Conservation (phyloP, 2,888 invertebrate species). For the Chalcis sispes region DNA sequence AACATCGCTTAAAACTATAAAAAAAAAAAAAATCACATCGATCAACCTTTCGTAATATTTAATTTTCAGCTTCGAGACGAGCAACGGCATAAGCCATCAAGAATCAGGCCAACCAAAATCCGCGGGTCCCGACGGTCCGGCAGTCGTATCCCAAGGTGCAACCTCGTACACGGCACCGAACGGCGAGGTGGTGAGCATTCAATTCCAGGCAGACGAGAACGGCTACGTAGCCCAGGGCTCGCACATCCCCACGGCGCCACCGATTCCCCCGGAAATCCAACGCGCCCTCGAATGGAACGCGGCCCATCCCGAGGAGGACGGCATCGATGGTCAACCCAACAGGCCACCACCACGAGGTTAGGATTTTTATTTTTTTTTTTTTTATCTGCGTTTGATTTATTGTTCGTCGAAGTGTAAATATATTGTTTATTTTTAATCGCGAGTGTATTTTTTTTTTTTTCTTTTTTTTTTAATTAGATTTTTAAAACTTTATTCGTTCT, state of each 20-base stretch:
- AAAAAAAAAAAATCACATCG: neutral
- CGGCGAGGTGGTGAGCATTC: constrained; percentile 74
- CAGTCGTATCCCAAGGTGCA: constrained; percentile 74
- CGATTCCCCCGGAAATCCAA: constrained; percentile 75
- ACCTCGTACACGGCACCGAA: constrained; percentile 76
- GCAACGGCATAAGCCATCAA: constrained; percentile 76
- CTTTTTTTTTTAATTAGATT: too few relatives aligned
- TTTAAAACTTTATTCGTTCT: too few relatives aligned
- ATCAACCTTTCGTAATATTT: neutral
- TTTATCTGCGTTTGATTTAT: neutral
- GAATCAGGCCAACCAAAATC: constrained; percentile 75
- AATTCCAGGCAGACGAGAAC: constrained; percentile 74
- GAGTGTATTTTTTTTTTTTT: neutral
- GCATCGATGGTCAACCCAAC: constrained; percentile 62
- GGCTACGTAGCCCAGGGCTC: constrained; percentile 75
- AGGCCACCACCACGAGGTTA: constrained; percentile 67
- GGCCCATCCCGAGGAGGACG: constrained; percentile 75
- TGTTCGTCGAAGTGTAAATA: neutral
- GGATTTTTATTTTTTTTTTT: neutral
- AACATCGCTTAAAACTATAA: neutral
- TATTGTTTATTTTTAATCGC: neutral
- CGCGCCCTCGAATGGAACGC: constrained; percentile 76
- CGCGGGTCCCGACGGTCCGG: constrained; percentile 72
- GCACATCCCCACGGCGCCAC: constrained; percentile 75
- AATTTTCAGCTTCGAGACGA: constrained; percentile 74